Percentiles rank a stretch among this genome's conserved stretches.
Evolutionary conservation across 2,888 invertebrate genomes (phyloP).

Genomic region (Apodemia duryi): DNA sequence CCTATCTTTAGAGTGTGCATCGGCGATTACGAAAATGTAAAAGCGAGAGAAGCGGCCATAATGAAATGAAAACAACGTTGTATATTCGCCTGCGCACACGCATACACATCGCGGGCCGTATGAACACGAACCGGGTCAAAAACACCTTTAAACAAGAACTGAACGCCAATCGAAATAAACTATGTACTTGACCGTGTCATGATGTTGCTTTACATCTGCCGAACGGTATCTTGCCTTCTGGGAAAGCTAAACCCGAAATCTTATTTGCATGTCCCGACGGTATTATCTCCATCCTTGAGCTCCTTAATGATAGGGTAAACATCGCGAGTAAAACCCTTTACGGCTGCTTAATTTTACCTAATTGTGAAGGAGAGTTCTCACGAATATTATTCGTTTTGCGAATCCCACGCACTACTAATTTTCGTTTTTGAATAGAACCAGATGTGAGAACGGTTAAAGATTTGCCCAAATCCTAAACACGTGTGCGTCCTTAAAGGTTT

Average conservation of each 20-base stretch:
- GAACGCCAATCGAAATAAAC: constrained; percentile 71
- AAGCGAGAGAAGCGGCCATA: constrained; percentile 71
- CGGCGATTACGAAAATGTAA: constrained; percentile 74
- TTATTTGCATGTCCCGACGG: constrained; percentile 71
- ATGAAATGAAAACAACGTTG: constrained; percentile 69
- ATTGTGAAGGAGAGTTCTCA: constrained; percentile 71
- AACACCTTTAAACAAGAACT: constrained; percentile 73
- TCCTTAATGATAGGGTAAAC: constrained; percentile 71
- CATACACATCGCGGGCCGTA: constrained; percentile 41
- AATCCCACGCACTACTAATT: constrained; percentile 67
- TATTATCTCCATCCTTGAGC: constrained; percentile 58
- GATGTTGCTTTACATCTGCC: constrained; percentile 63
- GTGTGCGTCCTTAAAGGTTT: constrained; percentile 46
- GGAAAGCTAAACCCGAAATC: constrained; percentile 73
- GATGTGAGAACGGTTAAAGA: constrained; percentile 51
- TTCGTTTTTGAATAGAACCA: constrained; percentile 54
- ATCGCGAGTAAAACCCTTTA: constrained; percentile 60
- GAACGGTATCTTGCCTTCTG: constrained; percentile 74
- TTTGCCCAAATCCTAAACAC: constrained; percentile 49
- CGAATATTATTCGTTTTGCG: constrained; percentile 69
- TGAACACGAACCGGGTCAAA: constrained; percentile 69
- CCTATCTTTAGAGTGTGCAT: constrained; percentile 61
- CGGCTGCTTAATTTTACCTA: constrained; percentile 68
- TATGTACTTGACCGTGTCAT: constrained; percentile 73
- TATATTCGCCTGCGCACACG: constrained; percentile 54